A percentile compares a stretch with the other conserved stretches of the same genome.
phyloP scores from a whole-genome alignment of 2,888 invertebrate genomes.

The Ornithoptera priamus region DNA sequence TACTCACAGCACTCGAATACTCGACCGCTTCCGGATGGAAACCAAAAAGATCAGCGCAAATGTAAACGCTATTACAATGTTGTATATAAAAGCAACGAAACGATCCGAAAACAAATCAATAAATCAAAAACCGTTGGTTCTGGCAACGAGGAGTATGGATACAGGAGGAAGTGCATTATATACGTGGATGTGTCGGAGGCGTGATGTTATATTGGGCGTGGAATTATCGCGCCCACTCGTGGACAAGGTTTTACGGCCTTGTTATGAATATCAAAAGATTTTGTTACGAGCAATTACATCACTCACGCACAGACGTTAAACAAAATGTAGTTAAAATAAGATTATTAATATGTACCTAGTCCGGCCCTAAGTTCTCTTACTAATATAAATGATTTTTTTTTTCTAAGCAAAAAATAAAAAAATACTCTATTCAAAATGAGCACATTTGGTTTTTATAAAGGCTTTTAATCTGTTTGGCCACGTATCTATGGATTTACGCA shows the following conservation, averaged over 20 bases:
- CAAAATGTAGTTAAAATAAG: too few species aligned
- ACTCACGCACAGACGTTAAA: background rate
- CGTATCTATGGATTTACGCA: too few species aligned
- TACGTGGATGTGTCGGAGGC: constrained; percentile 27
- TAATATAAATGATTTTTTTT: too few species aligned
- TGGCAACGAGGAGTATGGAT: constrained; percentile 22
- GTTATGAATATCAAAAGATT: constrained; percentile 8
- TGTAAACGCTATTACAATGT: background rate
- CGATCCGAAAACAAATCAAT: constrained; percentile 14
- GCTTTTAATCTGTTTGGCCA: too few species aligned
- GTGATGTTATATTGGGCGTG: constrained; percentile 36
- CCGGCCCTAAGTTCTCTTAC: too few species aligned
- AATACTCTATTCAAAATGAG: too few species aligned
- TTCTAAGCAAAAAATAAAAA: too few species aligned
- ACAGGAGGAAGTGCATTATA: constrained; percentile 38
- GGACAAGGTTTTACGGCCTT: constrained; percentile 7
- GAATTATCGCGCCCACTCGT: constrained; percentile 36
- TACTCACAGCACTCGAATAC: too few species aligned
- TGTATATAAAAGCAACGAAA: background rate
- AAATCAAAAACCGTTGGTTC: constrained; percentile 16
- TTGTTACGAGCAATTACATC: constrained; percentile 7
- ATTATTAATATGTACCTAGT: too few species aligned
- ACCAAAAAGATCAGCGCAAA: background rate
- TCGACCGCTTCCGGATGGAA: background rate
- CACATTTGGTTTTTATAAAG: too few species aligned